Base-by-base conservation (phyloP, 2,113 vertebrate species). In the Tachuris rubrigastra region DNA sequence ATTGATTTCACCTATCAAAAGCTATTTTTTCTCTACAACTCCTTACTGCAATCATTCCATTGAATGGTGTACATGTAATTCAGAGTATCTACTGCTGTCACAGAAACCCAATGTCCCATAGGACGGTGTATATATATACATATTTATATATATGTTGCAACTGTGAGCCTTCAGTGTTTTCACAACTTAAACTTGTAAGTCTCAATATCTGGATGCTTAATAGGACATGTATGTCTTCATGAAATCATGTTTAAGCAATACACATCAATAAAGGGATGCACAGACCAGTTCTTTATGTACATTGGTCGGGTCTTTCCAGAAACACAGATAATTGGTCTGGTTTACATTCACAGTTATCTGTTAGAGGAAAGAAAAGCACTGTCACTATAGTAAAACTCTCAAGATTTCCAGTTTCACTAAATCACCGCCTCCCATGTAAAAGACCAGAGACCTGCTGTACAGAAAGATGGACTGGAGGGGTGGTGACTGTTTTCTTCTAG, bases 361-460 rank as follows among this genome's bases (percentile, higher is more conserved):
- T 33, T 21, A 71, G 14, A 27, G 9, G 33, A 88, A 89, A 69
- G n/a, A 83, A 80, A 83, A n/a, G 39, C 24, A 67, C 8, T 44
- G 30, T 27, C 39, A 53, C 22, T 18, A 10, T 0, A 55, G 42
- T 55, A 91, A 63, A 82, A 83, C 25, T 52, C 79, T 63, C 7
- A 35, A 49, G 58, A 79, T 93, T 79, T 96, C 89, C 85, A 76
- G 74, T 95, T 96, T 94, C 71, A 62, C 52, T 56, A 66, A 83
- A 56, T 9, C n/a, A 83, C 68, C 42, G 58, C 23, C n/a, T 76
- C 35, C 44, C 2, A 0, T 25, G 41, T 50, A 46, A 83, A 91
- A 76, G 44, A 87, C 30, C 1, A 0, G 30, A 77, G 71, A 56
- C 49, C 37, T 82, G 30, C 25, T 9, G 25, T 12, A 71, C 28